Evolutionary conservation across 2,797 vertebrate species (phyloP).

Genomic region (Lagorchestes hirsutus): DNA sequence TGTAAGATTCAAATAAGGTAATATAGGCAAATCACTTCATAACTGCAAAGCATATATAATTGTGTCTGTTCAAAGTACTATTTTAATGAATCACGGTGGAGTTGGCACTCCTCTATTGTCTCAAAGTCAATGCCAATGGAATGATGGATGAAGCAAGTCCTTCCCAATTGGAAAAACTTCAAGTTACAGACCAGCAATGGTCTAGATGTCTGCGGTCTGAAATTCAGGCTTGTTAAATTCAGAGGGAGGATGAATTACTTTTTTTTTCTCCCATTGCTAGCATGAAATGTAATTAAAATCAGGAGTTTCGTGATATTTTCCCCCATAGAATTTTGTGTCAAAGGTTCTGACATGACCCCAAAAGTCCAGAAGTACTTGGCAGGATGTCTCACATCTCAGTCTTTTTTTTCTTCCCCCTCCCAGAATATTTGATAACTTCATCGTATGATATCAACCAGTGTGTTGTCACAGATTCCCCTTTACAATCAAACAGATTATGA

Average conservation of each 20-base stretch:
- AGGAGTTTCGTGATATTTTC: neutral
- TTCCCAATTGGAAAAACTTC: neutral
- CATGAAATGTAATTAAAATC: neutral
- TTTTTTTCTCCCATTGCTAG: no score
- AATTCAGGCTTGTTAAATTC: neutral
- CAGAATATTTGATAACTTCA: neutral
- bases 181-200: neutral
- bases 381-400: neutral
- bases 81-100: neutral
- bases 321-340: neutral
- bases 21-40: neutral
- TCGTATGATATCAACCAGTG: neutral
- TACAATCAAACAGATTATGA: neutral
- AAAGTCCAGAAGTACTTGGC: neutral
- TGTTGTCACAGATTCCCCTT: neutral
- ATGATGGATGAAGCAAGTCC: neutral
- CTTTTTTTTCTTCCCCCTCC: no score
- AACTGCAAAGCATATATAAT: neutral
- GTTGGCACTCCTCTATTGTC: neutral
- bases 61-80: neutral
- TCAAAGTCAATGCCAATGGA: neutral
- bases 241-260: neutral
- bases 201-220: neutral
- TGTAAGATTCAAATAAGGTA: neutral
- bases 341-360: neutral